Evolutionary conservation across 1,140 invertebrate species (phyloP), one percentile per base, ranked within the genome.

Genomic region (Ruditapes philippinarum): DNA sequence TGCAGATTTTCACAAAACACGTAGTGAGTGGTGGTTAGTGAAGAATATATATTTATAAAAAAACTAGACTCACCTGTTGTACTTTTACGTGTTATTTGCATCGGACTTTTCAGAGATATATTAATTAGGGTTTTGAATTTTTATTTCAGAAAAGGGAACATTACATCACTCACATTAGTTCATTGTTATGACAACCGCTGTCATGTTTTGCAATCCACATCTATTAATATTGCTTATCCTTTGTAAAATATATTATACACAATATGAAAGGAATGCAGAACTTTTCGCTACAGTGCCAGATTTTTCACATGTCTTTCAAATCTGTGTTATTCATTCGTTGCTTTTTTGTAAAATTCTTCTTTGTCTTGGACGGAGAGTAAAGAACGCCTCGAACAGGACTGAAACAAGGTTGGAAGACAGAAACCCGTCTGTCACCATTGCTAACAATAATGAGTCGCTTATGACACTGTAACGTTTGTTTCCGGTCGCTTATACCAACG

Each of bases 401-500:
- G 74, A 78, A 78, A 78, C 74, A 78, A 54, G 31, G 45, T 78
- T 78, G 74, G 74, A 78, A 74, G 45, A 33, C 45, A 78, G 42
- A 36, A 78, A 36, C 45, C 25, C 14, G 74, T 78, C 74, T 78
- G 74, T 78, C 74, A 78, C 74, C 74, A 54, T 28, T 45, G 73
- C 73, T 45, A 51, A 76, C 73, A 76, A 76, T 76, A 49, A 78
- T 22, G 74, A 78, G 42, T 54, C 74, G 74, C 74, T 54, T 78
- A 78, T 78, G 74, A 78, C 74, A 78, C 74, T 12, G 19, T 31
- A 78, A n/a, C 74, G 54, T 54, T 78, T 78, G 45, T 78, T 78
- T 78, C 74, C 74, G 74, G 74, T 78, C 49, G 74, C 74, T 78
- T 78, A 78, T 49, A 78, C n/a, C 45, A 78, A 51, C 74, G 74